phyloP scores from a whole-genome alignment of 2,797 vertebrate species.

The Margarornis squamiger region DNA sequence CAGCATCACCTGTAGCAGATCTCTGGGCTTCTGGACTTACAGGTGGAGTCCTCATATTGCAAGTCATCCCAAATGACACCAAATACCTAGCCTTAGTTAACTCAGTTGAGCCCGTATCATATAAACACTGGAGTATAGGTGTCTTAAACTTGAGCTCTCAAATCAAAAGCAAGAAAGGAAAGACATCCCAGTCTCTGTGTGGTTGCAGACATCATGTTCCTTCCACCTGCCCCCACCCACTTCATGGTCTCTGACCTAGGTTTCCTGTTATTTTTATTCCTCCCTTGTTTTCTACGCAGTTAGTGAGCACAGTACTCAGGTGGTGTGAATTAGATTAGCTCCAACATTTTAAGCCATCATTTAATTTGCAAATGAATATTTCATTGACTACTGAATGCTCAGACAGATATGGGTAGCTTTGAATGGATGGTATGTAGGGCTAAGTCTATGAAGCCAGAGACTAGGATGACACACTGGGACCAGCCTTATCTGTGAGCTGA shows the following conservation, averaged over 20 bases:
- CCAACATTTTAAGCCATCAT: slow-evolving; percentile 8
- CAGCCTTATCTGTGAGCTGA: not conserved
- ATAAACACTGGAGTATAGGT: not conserved
- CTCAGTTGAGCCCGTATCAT: not conserved
- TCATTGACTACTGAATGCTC: not conserved
- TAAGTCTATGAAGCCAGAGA: not conserved
- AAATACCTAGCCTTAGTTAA: not conserved
- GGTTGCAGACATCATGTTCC: not conserved
- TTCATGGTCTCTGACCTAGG: not conserved
- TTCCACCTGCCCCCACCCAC: not conserved
- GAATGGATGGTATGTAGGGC: rapidly evolving
- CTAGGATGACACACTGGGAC: not conserved
- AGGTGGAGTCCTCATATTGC: not conserved
- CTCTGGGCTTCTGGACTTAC: not conserved
- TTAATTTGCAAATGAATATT: slow-evolving; percentile 39
- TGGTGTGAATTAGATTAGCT: not conserved
- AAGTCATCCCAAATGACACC: not conserved
- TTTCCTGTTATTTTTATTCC: not conserved
- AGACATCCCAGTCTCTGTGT: not conserved
- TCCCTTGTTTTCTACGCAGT: not conserved
- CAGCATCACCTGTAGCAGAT: not conserved
- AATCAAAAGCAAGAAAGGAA: not conserved
- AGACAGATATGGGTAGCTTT: not conserved
- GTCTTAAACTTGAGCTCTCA: not conserved
- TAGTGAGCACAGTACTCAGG: not conserved